These are phyloP conservation scores for Condylura cristata DNA, from an alignment of 2,113 vertebrate genomes.

Conservation along the genomic window DNA sequence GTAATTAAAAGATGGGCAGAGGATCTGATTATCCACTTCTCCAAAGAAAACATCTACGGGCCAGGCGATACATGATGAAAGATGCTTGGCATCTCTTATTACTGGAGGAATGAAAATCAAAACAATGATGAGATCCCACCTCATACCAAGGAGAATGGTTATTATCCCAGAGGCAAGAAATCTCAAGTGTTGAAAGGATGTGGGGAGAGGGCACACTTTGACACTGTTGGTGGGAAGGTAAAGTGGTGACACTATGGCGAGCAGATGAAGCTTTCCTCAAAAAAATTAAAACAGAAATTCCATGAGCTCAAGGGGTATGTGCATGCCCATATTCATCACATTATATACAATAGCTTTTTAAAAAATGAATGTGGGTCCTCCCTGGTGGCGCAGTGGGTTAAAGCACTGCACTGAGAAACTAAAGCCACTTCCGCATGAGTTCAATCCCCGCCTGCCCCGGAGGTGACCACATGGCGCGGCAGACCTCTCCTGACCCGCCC, in stretches of 20 bases:
- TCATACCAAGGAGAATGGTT: background rate
- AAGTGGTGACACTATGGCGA: background rate
- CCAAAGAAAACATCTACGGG: background rate
- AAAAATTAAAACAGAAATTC: background rate
- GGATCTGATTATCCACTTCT: background rate
- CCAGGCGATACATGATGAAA: background rate
- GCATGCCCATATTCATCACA: background rate
- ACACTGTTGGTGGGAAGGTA: background rate
- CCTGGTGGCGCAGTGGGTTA: too few species aligned
- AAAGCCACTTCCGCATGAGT: too few species aligned
- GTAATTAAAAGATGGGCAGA: background rate
- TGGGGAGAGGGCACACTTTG: background rate
- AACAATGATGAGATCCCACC: background rate
- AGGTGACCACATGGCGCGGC: too few species aligned
- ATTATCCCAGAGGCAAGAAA: background rate
- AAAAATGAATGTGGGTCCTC: background rate
- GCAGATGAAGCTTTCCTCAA: too few species aligned
- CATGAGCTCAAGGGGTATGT: background rate
- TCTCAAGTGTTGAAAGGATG: background rate
- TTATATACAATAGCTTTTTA: background rate
- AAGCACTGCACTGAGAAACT: too few species aligned
- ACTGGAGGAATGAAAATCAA: background rate
- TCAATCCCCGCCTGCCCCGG: too few species aligned
- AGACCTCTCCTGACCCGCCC: too few species aligned
- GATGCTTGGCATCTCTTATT: background rate